phyloP scores from a whole-genome alignment of 2,797 vertebrate species.

The Anguilla pacifica region DNA sequence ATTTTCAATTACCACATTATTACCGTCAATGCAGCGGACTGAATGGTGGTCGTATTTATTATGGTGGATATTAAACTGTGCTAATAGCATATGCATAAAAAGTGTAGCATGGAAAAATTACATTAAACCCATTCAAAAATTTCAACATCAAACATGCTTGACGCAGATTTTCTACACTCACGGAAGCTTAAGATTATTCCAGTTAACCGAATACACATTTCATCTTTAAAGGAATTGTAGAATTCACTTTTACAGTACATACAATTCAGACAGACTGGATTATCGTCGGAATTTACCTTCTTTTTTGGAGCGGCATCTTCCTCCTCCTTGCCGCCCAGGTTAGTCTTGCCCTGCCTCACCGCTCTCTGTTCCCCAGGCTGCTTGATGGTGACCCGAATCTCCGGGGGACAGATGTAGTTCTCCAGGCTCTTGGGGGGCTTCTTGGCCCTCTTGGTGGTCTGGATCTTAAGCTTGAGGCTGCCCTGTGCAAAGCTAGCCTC shows the following conservation, averaged over 20 bases:
- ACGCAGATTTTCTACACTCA: neutral
- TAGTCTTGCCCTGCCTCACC: conserved; percentile 69
- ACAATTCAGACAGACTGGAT: neutral
- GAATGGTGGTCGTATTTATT: too few species aligned
- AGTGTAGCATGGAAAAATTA: neutral
- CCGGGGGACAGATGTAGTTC: conserved; percentile 98
- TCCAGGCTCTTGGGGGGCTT: conserved; percentile 97
- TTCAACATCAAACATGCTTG: neutral
- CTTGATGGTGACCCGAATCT: conserved; percentile 98
- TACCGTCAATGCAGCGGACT: neutral
- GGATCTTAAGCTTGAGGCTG: conserved; percentile 97
- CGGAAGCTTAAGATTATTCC: neutral
- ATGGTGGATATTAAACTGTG: neutral
- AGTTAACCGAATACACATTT: neutral
- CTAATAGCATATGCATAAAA: neutral
- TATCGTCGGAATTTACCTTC: conserved; percentile 78
- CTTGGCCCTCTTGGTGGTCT: conserved; percentile 97
- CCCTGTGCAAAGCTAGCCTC: conserved; percentile 97
- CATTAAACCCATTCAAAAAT: neutral
- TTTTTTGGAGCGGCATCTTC: conserved; percentile 88
- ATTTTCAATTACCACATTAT: neutral
- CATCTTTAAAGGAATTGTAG: neutral
- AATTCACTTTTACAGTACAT: neutral
- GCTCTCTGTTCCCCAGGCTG: conserved; percentile 86
- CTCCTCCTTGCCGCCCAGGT: conserved; percentile 82